Evolutionary conservation across 2,888 invertebrate species (phyloP).

Genomic region (Andrena dorsata): DNA sequence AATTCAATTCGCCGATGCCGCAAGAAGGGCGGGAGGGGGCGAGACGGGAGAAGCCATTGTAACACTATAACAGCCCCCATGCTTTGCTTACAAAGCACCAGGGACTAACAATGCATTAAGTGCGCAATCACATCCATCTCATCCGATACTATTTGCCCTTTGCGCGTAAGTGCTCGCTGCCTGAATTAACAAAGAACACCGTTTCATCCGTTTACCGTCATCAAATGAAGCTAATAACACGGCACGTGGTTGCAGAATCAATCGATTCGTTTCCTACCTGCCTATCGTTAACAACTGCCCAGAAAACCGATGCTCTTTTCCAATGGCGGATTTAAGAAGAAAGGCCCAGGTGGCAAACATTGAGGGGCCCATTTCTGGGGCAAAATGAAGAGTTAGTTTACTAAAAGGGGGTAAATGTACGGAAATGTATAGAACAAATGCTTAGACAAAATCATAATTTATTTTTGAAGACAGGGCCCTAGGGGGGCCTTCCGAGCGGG

Average conservation of each 20-base stretch:
- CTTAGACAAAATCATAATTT: no score
- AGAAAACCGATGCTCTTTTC: background rate
- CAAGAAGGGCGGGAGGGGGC: constrained; percentile 56
- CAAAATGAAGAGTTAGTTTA: no score
- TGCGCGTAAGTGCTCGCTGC: constrained; percentile 81
- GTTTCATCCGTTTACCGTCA: constrained; percentile 59
- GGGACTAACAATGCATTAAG: constrained; percentile 84
- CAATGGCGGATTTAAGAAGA: no score
- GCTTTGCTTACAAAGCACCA: constrained; percentile 83
- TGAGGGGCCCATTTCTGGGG: no score
- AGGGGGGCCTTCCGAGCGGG: no score
- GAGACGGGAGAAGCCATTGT: constrained; percentile 77
- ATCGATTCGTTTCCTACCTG: constrained; percentile 35
- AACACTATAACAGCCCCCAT: constrained; percentile 82
- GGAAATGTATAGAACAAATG: no score
- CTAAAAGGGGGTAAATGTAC: no score
- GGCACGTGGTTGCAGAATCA: constrained; percentile 45
- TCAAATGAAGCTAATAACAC: constrained; percentile 51
- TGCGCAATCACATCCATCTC: constrained; percentile 85
- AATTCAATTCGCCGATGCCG: constrained; percentile 84
- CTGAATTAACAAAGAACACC: constrained; percentile 79
- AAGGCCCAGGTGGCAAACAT: no score
- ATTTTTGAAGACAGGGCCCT: no score
- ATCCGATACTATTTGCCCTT: constrained; percentile 85
- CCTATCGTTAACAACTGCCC: background rate